Conservation (phyloP, 1,140 invertebrate species). For the Teleopsis dalmanni region DNA sequence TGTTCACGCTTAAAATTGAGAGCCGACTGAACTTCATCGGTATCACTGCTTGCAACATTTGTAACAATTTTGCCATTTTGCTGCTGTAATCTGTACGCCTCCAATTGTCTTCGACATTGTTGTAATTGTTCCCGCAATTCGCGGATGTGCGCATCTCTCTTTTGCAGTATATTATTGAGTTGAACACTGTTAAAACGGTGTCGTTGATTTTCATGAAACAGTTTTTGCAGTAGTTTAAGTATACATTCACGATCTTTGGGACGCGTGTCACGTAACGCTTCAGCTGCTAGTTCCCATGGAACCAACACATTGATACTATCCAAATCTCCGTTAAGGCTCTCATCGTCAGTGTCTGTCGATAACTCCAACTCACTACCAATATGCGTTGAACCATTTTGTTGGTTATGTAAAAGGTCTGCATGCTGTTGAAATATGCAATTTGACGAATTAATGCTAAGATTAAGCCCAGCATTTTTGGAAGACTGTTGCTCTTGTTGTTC, state of each 20-base stretch:
- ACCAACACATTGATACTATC: constrained; percentile 41
- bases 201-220: constrained; percentile 39
- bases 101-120: constrained; percentile 26
- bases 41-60: too few relatives aligned
- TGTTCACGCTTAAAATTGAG: not conserved
- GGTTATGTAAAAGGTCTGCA: not conserved
- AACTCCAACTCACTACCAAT: constrained; percentile 53
- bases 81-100: constrained; percentile 10
- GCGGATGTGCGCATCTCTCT: constrained; percentile 31
- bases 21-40: not conserved
- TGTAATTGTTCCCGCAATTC: constrained; percentile 36
- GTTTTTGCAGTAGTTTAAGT: constrained; percentile 27
- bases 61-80: too few relatives aligned
- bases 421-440: not conserved
- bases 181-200: constrained; percentile 32
- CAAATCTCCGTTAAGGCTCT: constrained; percentile 44
- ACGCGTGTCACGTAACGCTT: constrained; percentile 30
- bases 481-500: constrained; percentile 21
- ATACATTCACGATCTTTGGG: constrained; percentile 31
- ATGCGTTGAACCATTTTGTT: constrained; percentile 23
- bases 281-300: constrained; percentile 38
- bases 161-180: constrained; percentile 29
- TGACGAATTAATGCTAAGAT: constrained; percentile 28
- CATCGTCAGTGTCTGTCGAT: constrained; percentile 54
- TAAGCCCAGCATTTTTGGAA: constrained; percentile 30